Evolutionary conservation across 2,113 vertebrate species (phyloP), one percentile per base, ranked within the genome.

Genomic region (Tonatia bakeri): DNA sequence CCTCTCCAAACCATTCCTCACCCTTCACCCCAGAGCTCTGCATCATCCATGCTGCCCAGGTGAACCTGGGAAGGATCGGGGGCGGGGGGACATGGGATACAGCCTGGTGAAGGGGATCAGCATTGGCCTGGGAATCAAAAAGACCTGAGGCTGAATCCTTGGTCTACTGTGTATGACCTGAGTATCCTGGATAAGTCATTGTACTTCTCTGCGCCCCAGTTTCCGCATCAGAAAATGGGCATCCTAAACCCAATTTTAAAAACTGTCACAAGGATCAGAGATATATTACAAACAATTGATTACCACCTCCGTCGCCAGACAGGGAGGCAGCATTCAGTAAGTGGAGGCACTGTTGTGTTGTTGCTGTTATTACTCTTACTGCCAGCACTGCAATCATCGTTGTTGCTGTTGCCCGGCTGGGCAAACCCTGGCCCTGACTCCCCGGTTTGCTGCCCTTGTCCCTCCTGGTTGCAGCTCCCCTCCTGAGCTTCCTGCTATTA

Each of bases 391-490:
- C 47, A 3, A 0, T 6, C 24, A 28, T 13, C 5, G 19, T 22
- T 4, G 26, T 16, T 5, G 43, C 61, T 33, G 2, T 0, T 11
- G 13, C 75, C 31, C 8, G 40, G 33, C 12, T 7, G 67, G 15
- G 4, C 19, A 10, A 12, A 2, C 24, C 16, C 2, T 12, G 16
- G 50, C 70, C 43, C 0, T 12, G 38, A 56, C 11, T 50, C 7
- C 0, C 0, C 8, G n/a, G 17, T 50, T 70, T 31, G 2, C 6
- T 65, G 38, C 10, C 31, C 31, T 36, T 9, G 45, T 3, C 13
- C 47, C 17, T 72, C 14, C 3, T 12, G 59, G 59, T 12, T 38
- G 40, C 10, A 50, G 1, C 24, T 69, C 16, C 1, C 17, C 31
- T 36, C n/a, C 36, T 1, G 26, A 45, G 50, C 28, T 77, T 54